phyloP scores from a whole-genome alignment of 1,140 invertebrate species.

The Ceratosolen solmsi region DNA sequence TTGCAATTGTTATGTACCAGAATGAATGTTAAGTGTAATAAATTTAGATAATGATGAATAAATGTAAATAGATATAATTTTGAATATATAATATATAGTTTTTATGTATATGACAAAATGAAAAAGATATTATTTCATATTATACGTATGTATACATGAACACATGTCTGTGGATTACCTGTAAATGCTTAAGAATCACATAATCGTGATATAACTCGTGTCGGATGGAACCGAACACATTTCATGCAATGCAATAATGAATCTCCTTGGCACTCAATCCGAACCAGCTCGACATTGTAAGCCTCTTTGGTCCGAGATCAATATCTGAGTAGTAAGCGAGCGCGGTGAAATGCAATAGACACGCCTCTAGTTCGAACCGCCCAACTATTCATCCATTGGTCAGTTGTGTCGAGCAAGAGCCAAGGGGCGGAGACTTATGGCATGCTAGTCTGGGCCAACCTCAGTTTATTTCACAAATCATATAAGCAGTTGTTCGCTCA shows the following conservation, averaged over 20 bases:
- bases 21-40: no score
- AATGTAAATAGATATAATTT: no score
- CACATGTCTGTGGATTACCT: background rate
- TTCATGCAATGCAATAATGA: slow-evolving; percentile 37
- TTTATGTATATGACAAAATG: no score
- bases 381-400: slow-evolving; percentile 45
- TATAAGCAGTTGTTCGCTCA: slow-evolving; percentile 65
- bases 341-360: slow-evolving; percentile 47
- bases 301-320: slow-evolving; percentile 59
- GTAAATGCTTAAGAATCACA: slow-evolving; percentile 15
- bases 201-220: slow-evolving; percentile 29
- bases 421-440: slow-evolving; percentile 50
- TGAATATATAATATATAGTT: no score
- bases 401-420: background rate
- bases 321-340: slow-evolving; percentile 62
- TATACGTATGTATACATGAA: no score
- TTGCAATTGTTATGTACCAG: no score
- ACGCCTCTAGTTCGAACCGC: slow-evolving; percentile 52
- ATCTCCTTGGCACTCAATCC: slow-evolving; percentile 41
- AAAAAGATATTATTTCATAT: no score
- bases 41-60: no score
- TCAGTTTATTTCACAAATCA: slow-evolving; percentile 65
- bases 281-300: slow-evolving; percentile 15
- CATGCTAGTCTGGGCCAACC: slow-evolving; percentile 54
- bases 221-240: background rate